These are phyloP conservation scores for Circaetus gallicus DNA, from an alignment of 2,113 vertebrate species.

Conservation along the genomic window DNA sequence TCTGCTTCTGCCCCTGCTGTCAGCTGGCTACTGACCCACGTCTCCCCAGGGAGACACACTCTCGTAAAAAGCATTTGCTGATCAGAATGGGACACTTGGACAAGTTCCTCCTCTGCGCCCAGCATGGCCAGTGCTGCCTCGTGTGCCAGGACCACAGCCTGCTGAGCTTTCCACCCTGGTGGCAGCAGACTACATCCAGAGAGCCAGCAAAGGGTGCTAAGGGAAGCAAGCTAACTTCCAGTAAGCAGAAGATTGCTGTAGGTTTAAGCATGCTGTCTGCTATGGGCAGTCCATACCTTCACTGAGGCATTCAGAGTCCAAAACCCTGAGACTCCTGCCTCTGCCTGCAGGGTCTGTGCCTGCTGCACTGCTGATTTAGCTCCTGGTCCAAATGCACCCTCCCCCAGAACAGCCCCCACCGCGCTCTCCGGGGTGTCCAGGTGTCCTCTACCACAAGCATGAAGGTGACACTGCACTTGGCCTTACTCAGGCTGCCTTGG, in stretches of 20 bases:
- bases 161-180: neutral
- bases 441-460: neutral
- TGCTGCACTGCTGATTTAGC: neutral
- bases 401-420: neutral
- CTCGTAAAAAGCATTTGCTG: neutral
- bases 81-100: neutral
- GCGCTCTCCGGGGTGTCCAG: neutral
- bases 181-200: neutral
- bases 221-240: neutral
- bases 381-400: neutral
- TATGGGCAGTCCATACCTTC: neutral
- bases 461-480: neutral
- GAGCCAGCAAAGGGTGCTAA: neutral
- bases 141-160: neutral
- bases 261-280: neutral
- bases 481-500: neutral
- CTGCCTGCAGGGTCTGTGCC: neutral
- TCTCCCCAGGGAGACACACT: neutral
- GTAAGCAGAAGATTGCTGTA: neutral
- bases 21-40: neutral
- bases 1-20: neutral
- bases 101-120: neutral
- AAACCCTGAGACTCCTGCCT: neutral
- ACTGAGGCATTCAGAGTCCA: neutral
- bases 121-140: neutral